Evolutionary conservation across 2,888 invertebrate genomes (phyloP), one percentile per base, ranked within the genome.

Genomic region (Marasmarcha lunaedactyla): DNA sequence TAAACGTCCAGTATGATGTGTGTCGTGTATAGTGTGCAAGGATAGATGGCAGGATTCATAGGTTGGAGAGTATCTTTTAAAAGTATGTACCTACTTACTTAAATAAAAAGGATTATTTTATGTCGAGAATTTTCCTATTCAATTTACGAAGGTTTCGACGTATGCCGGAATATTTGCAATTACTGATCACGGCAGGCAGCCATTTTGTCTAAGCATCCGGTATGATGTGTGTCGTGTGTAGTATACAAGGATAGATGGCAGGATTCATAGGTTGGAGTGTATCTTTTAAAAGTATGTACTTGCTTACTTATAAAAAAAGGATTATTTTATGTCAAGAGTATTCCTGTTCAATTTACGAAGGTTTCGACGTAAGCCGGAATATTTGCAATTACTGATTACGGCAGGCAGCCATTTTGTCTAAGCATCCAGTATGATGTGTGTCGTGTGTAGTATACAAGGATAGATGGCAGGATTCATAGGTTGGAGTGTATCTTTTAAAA

Each of bases 151-250:
- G n/a, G n/a, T n/a, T n/a, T n/a, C n/a, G n/a, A n/a, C n/a, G n/a
- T n/a, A n/a, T n/a, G n/a, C n/a, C n/a, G n/a, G n/a, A n/a, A 25
- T 25, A 6, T 25, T 25, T 25, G 6, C 30, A 30, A 30, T 30
- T 7, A 10, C 25, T 25, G 9, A 25, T 25, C 25, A 5, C 5
- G 25, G 25, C 9, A 25, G 54, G 71, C 73, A 73, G 71, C 76
- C 72, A 65, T 73, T 69, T 65, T 62, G 59, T 54, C 61, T 66
- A 68, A 66, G 74, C 72, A 77, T 77, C 74, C 74, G 77, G 77
- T 77, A 76, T 63, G 55, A 48, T 34, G 37, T 30, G 42, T 38
- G 39, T 43, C 45, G 46, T 45, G 43, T 46, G 49, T 42, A 39
- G 37, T 52, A 51, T 46, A 57, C 58, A 58, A 67, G 59, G 57